These are phyloP conservation scores for Catharus ustulatus DNA, from an alignment of 2,797 vertebrate genomes.

Conservation along the genomic window DNA sequence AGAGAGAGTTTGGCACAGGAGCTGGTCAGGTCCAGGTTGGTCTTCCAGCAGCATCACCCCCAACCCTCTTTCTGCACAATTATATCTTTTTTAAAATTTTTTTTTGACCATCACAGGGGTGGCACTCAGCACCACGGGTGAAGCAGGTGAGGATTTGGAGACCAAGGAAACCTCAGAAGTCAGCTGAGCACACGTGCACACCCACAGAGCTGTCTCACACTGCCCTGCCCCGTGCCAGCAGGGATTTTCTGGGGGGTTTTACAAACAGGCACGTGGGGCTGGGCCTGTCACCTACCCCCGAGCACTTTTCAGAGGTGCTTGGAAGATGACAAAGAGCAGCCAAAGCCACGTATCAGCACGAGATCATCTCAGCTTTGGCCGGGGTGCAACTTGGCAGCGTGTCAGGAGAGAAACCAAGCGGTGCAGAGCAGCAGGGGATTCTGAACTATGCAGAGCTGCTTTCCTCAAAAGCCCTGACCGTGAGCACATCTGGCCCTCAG, in stretches of 20 bases:
- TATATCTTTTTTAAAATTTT: neutral
- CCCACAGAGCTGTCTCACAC: neutral
- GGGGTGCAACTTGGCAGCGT: neutral
- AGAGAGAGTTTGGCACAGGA: neutral
- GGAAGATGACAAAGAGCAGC: slow-evolving; percentile 25
- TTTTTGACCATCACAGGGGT: neutral
- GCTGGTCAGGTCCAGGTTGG: neutral
- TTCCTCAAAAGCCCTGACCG: slow-evolving; percentile 18
- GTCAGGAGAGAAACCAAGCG: neutral
- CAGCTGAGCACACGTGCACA: neutral
- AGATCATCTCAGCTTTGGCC: neutral
- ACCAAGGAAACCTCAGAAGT: neutral
- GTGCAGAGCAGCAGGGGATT: neutral
- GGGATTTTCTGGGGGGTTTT: neutral
- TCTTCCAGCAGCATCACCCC: neutral
- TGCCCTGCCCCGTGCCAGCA: neutral
- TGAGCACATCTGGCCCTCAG: slow-evolving; percentile 34
- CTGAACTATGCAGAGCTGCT: slow-evolving; percentile 27
- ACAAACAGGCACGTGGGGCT: slow-evolving; percentile 1
- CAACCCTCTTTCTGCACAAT: neutral
- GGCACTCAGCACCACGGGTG: neutral
- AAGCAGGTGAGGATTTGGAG: neutral
- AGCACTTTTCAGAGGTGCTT: neutral
- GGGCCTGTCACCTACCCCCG: neutral
- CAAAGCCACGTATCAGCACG: neutral